Base-by-base conservation (phyloP, 2,797 vertebrate genomes). In the Acipenser ruthenus region DNA sequence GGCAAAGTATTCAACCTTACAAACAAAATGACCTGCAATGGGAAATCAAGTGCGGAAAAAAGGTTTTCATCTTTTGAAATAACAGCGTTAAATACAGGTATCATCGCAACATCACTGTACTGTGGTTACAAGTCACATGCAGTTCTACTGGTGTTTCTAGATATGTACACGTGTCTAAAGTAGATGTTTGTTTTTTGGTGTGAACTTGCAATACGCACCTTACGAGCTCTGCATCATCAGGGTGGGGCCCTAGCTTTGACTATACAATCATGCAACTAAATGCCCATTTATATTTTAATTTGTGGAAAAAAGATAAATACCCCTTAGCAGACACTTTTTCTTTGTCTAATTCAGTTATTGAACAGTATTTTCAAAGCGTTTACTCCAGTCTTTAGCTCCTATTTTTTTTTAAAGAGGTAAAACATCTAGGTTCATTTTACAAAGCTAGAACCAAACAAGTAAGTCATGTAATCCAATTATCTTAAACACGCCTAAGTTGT, bases 271-370 rank as follows among this genome's bases (percentile, higher is more conserved):
- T 10, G 37, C 59, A 69, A 15, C 8, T 51, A 56, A 61, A 66
- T 64, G 63, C 49, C 11, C 60, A 15, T 13, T 7, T 51, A 23
- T 65, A 66, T 9, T 11, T n/a, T 53, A 10, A 18, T 50, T 37
- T 37, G 49, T 67, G 18, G 60, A 49, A 63, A 13, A 9, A 18
- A 2, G 49, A 37, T 4, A 68, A 55, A 53, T n/a, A 61, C 71
- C 69, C 70, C 71, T 74, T 68, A 72, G 63, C 71, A 67, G 65
- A 70, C 69, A 18, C 11, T 64, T 51, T 58, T 37, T 37, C 37
- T 37, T 37, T 37, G 37, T 37, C 37, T 37, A 37, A 37, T 37
- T 37, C 37, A 37, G 37, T 37, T 37, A 37, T 37, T 37, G 37
- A 37, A 37, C 3, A 4, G 3, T 37, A 4, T 37, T 37, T 37